phyloP scores from a whole-genome alignment of 2,113 vertebrate species.

The Irena cyanogastra region DNA sequence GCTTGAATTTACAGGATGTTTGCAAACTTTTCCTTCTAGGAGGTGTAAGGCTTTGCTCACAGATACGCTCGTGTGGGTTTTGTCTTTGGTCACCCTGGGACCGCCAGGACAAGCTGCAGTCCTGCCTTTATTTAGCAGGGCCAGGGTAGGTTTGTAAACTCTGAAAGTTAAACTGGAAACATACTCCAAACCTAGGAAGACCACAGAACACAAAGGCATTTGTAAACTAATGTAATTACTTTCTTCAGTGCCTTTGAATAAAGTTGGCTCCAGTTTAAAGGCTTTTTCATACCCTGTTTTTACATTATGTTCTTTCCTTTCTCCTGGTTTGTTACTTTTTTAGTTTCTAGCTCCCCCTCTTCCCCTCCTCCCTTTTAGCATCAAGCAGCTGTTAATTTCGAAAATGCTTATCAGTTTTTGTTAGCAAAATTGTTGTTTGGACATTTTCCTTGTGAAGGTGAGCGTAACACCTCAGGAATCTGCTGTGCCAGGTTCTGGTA shows the following conservation, averaged over 20 bases:
- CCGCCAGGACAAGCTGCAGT: not conserved
- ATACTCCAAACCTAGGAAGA: conserved; percentile 23
- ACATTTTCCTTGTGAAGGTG: not conserved
- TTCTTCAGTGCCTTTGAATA: conserved; percentile 55
- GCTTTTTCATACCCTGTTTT: conserved; percentile 40
- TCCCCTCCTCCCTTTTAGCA: not conserved
- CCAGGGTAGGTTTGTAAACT: conserved; percentile 15
- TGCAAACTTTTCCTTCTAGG: not conserved
- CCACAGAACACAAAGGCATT: conserved; percentile 39
- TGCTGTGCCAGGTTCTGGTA: not conserved
- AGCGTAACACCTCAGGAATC: not conserved
- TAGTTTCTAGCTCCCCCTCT: not conserved
- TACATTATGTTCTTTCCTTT: conserved; percentile 29
- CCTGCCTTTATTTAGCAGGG: not conserved
- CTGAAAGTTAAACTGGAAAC: conserved; percentile 26
- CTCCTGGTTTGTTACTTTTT: conserved; percentile 11
- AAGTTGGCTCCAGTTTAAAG: conserved; percentile 62
- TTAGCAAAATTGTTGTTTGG: not conserved
- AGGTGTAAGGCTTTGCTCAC: not conserved
- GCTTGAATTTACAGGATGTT: not conserved
- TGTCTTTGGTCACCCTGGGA: not conserved
- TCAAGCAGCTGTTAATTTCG: not conserved
- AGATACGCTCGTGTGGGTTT: not conserved
- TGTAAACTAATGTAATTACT: conserved; percentile 48
- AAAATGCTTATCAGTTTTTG: not conserved